Conservation (phyloP, 1,140 invertebrate species). For the Dreissena polymorpha region DNA sequence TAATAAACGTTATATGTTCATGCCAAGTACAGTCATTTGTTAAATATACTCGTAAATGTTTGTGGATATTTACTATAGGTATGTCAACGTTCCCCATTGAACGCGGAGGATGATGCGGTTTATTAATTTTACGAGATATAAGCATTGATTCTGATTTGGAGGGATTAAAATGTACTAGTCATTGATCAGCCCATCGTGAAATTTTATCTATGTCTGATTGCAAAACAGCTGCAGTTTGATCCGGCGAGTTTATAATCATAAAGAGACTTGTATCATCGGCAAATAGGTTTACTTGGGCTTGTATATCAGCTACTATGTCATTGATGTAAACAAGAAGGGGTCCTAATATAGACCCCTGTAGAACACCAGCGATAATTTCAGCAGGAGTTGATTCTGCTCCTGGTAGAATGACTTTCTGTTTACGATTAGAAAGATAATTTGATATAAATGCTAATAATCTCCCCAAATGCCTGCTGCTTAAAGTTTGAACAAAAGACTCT, state of each 20-base stretch:
- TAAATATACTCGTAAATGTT: constrained; percentile 45
- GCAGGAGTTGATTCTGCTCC: constrained; percentile 35
- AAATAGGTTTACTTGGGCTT: constrained; percentile 46
- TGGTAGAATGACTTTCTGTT: constrained; percentile 46
- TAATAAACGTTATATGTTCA: constrained; percentile 10
- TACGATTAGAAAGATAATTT: constrained; percentile 46
- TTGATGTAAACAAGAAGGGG: constrained; percentile 60
- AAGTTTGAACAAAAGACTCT: constrained; percentile 11
- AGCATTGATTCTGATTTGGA: constrained; percentile 44
- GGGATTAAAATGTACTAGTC: constrained; percentile 51
- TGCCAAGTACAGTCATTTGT: not conserved
- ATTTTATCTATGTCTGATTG: constrained; percentile 38
- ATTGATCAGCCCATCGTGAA: constrained; percentile 19
- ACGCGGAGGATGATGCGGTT: not conserved
- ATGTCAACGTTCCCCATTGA: constrained; percentile 11
- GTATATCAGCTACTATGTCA: constrained; percentile 53
- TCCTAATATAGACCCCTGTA: constrained; percentile 61
- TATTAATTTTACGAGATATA: constrained; percentile 33
- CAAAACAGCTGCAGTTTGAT: constrained; percentile 4
- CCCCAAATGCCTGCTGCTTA: no score
- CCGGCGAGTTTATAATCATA: constrained; percentile 29
- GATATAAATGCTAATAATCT: no score
- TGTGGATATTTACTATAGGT: constrained; percentile 33
- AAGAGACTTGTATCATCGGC: constrained; percentile 51
- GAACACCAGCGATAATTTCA: constrained; percentile 51